Base-by-base conservation (phyloP, 1,140 invertebrate genomes). In the Drosophila lacertosa region DNA sequence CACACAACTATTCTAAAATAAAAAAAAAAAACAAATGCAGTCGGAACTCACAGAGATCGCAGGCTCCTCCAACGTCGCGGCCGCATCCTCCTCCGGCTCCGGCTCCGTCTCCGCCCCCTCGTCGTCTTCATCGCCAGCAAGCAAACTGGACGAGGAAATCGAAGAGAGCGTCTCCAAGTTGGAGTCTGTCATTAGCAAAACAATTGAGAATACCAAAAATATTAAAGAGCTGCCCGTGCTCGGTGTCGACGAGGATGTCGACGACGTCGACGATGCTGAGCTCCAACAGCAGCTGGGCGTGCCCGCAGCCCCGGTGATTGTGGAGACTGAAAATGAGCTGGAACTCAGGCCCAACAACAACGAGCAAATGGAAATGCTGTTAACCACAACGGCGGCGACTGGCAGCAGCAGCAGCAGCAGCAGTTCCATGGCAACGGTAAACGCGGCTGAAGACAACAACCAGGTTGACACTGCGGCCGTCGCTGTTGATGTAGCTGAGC, bases 161-260 rank as follows among this genome's bases (percentile, higher is more conserved):
- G 67, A 86, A 40, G 79, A 89, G 62, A 83, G 89, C 44, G 89
- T 91, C 50, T 90, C 90, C 15, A 78, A 81, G 54, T 47, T 91
- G 74, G 84, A 91, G 74, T 90, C 83, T 0, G 83, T 89, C 20
- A 91, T 91, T 29, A 90, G 84, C 53, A 90, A 91, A 50, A 91
- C 90, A 5, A 83, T 89, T 57, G 91, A 91, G 64, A 91, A 91
- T 54, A 91, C 89, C 0, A 90, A 90, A 44, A 82, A 90, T 20
- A 81, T 89, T 18, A 91, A 91, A 67, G 89, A 91, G 53, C 18
- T 91, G 53, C 71, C 82, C 2, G 72, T 84, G 10, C 58, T 90
- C n/a, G 65, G 35, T 22, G 80, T 69, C 6, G 82, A 69, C 10
- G 81, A 74, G 6, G 84, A 71, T 32, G 70, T 35, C 4, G 88